Conservation (phyloP, 2,113 vertebrate species). For the Campylomormyrus tamandua region DNA sequence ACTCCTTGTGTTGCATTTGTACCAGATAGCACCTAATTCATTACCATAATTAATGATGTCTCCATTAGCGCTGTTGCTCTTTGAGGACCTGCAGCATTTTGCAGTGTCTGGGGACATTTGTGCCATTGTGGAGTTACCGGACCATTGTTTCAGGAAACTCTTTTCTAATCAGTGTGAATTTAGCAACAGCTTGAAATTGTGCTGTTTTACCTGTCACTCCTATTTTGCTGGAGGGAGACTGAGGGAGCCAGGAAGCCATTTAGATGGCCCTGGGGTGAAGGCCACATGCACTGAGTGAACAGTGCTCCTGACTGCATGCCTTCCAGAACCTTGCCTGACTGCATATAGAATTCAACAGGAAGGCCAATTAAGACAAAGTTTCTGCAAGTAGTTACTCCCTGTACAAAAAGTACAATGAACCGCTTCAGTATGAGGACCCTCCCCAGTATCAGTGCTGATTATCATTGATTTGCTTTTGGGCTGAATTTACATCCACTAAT, state of each 20-base stretch:
- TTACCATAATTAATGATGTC: not conserved
- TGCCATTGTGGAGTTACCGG: not conserved
- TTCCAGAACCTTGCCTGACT: not conserved
- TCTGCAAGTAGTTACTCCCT: not conserved
- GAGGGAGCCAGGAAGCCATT: not conserved
- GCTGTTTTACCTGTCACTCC: not conserved
- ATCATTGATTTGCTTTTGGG: not conserved
- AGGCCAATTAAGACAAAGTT: constrained; percentile 5
- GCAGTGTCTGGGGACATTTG: not conserved
- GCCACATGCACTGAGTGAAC: not conserved
- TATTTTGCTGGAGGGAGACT: not conserved
- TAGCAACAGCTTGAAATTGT: not conserved
- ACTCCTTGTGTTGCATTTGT: not conserved
- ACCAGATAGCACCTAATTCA: not conserved
- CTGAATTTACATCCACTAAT: not conserved
- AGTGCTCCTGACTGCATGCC: not conserved
- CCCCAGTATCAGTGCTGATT: not conserved
- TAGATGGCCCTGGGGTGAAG: not conserved
- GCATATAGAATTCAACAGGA: constrained; percentile 1
- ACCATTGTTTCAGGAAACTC: not conserved
- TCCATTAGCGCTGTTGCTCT: not conserved
- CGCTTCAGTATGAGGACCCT: not conserved
- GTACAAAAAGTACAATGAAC: not conserved
- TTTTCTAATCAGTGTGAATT: not conserved
- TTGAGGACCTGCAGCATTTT: not conserved